Percentiles rank a stretch among this genome's conserved stretches.
Conservation (phyloP, 2,888 invertebrate species). For the Ophioninae sp. region DNA sequence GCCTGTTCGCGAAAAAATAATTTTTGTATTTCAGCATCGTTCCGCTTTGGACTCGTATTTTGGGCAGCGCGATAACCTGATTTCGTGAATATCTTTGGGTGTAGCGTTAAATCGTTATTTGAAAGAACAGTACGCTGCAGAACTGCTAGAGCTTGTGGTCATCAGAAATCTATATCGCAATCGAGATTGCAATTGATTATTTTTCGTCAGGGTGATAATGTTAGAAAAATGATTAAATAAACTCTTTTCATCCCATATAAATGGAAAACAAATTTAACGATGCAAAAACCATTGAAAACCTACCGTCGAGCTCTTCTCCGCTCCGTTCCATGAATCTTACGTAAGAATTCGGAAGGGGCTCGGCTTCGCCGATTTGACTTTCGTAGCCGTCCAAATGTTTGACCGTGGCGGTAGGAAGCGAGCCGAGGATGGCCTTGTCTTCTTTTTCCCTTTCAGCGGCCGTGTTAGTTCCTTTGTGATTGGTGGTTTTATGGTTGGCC, state of each 20-base stretch:
- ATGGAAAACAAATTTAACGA: background rate
- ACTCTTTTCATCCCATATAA: background rate
- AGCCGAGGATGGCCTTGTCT: constrained; percentile 75
- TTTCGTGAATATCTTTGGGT: background rate
- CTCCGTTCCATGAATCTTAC: constrained; percentile 97
- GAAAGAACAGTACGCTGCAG: background rate
- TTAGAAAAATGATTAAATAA: no score
- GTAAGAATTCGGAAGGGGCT: constrained; percentile 92
- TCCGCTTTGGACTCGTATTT: background rate
- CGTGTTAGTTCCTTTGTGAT: constrained; percentile 71
- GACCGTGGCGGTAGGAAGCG: constrained; percentile 76
- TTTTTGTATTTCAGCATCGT: background rate
- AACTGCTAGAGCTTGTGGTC: no score
- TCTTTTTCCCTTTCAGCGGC: constrained; percentile 76
- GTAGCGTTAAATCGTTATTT: background rate
- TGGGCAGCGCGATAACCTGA: background rate
- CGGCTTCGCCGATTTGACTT: constrained; percentile 85
- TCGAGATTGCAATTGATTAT: no score
- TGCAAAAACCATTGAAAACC: background rate
- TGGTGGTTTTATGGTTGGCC: constrained; percentile 62
- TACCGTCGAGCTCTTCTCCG: constrained; percentile 96
- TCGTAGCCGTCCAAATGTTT: constrained; percentile 78
- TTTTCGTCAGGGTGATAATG: no score
- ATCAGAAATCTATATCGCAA: no score
- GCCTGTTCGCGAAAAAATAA: constrained; percentile 64